Base-by-base conservation (phyloP, 2,113 vertebrate genomes). In the Acrocephalus kingi region DNA sequence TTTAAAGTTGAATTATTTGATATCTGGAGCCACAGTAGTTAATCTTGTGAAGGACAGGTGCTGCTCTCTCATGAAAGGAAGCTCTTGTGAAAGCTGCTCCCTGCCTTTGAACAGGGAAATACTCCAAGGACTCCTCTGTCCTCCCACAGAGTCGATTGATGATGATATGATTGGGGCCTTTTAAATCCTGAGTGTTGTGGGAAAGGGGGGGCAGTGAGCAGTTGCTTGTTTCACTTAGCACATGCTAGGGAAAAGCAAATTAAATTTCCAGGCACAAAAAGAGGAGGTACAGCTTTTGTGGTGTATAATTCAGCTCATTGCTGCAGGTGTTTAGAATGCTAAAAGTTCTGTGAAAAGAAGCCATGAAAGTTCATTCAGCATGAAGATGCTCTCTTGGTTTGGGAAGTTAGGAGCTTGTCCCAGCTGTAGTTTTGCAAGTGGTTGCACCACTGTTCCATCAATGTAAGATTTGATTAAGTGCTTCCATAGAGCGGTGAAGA, bases 1-100 rank as follows among this genome's bases (percentile, higher is more conserved):
- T 91, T 92, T 84, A 64, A 84, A 90, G 82, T 46, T 31, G 73
- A 82, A 39, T 89, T 87, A n/a, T 87, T 84, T 87, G 89, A 6
- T 82, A 16, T 54, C 41, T 93, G 84, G 56, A 89, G 69, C n/a
- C 30, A 31, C 0, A 0, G 86, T 67, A 45, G 39, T 59, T 89
- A 56, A 78, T 92, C 84, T 84, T 11, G 1, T 64, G 84, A 72
- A 72, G 84, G 66, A 63, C 22, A 61, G 66, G 62, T 64, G 54
- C 79, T 93, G 49, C 28, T 68, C 7, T 59, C 52, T 75, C 3
- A 2, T 71, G 63, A 77, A 93, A 45, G 56, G 63, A 37, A 0
- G 1, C 15, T 49, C 30, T 48, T 6, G 1, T 46, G 73, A 76
- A 75, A 73, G 41, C 81, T 56, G 6, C 49, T 84, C 10, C 6